A percentile compares a stretch with the other conserved stretches of the same genome.
phyloP scores from a whole-genome alignment of 2,888 invertebrate genomes.

The Entomobrya multifasciata region DNA sequence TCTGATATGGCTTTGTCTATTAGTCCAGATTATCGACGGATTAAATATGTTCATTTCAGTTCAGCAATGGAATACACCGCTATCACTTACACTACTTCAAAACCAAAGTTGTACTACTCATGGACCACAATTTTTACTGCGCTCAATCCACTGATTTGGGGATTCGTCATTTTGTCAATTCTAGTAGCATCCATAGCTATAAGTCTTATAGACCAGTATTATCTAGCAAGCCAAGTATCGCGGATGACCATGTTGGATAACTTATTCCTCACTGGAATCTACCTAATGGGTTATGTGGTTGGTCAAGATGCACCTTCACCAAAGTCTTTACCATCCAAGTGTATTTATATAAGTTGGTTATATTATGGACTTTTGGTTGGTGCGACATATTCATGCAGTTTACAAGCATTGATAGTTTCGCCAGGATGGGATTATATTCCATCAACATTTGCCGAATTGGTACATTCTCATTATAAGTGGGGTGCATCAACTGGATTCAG shows the following conservation, averaged over 20 bases:
- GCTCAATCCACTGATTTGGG: not conserved
- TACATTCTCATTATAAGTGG: conserved; percentile 36
- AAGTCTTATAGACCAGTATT: not conserved
- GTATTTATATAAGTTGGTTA: not conserved
- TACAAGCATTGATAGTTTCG: conserved; percentile 53
- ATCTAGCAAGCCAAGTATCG: not conserved
- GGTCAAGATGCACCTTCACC: conserved; percentile 23
- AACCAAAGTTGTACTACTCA: conserved; percentile 37
- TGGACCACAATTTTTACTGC: conserved; percentile 55
- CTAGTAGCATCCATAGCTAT: not conserved
- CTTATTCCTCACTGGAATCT: not conserved
- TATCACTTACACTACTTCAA: conserved; percentile 30
- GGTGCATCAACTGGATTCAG: conserved; percentile 55
- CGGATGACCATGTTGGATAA: not conserved
- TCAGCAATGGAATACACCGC: conserved; percentile 24
- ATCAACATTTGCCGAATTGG: conserved; percentile 36
- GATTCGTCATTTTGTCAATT: not conserved
- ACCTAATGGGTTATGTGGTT: conserved; percentile 8
- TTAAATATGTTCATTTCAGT: not conserved
- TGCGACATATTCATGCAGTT: conserved; percentile 8
- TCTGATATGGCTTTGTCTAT: conserved; percentile 38
- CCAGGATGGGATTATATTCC: conserved; percentile 37
- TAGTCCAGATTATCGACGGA: conserved; percentile 40
- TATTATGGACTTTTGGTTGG: conserved; percentile 38
- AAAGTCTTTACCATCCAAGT: conserved; percentile 22